Base-by-base conservation (phyloP, 2,888 invertebrate species). In the Drosophila peninsularis region DNA sequence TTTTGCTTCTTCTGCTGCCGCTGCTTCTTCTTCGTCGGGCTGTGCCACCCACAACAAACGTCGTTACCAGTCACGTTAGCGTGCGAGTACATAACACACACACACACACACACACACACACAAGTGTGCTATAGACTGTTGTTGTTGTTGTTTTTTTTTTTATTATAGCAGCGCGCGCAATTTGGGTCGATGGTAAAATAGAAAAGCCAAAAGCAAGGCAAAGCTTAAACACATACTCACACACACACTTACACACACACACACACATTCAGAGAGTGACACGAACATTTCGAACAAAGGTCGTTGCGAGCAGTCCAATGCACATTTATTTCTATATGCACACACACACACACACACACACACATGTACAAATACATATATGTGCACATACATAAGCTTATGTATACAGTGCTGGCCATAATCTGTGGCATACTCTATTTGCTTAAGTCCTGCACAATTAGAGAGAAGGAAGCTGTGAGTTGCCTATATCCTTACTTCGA, bases 131-230 rank as follows among this genome's bases (percentile, higher is more conserved):
- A 7, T 6, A 30, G 27, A 7, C 27, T 69, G 58, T 67, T 66
- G 50, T 56, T 75, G 68, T 80, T 84, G 83, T 5, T 19, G 30
- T 5, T 71, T 76, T 66, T 84, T 86, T 71, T 80, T 58, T 66
- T 75, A 63, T 78, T 68, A 63, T 68, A 73, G 64, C 65, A 71
- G 80, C 66, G 87, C 75, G 75, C 87, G 88, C 87, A 88, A 89
- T 89, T 85, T 85, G 89, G 85, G 85, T 85, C 85, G 85, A 82
- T 85, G 88, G 83, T 75, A 89, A 89, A 89, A 89, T 89, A 88
- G 83, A 85, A 88, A 89, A 89, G 82, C 78, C 85, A 88, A 88
- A 89, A 85, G 80, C 80, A 78, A 79, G 75, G 88, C 83, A 64
- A 73, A 60, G 52, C 41, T 75, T 75, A 58, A 64, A 44, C 63